A percentile compares a stretch with the other conserved stretches of the same genome.
These are phyloP conservation scores for Chorisops tibialis DNA, from an alignment of 2,888 invertebrate genomes.

Conservation along the genomic window DNA sequence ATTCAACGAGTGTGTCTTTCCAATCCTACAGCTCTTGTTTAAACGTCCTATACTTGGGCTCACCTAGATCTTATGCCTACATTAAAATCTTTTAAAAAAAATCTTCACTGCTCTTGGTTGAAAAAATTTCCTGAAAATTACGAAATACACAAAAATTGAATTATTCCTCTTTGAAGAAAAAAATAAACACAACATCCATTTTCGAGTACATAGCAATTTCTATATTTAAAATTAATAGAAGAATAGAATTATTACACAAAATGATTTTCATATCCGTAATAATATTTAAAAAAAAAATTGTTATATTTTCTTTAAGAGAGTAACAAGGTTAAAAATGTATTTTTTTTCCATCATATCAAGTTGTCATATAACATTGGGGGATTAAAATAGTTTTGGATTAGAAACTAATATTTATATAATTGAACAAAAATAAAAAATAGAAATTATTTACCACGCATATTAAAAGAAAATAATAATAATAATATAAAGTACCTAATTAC, in stretches of 20 bases:
- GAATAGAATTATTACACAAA: not conserved
- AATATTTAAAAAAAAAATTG: not conserved
- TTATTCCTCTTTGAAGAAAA: too few relatives aligned
- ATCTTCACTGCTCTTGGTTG: too few relatives aligned
- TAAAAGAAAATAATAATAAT: not conserved
- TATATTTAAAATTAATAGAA: slow-evolving; percentile 3
- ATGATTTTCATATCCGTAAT: not conserved
- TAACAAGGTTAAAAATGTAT: slow-evolving; percentile 1
- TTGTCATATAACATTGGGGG: slow-evolving; percentile 1
- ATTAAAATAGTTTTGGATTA: not conserved
- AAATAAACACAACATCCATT: too few relatives aligned
- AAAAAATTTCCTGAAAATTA: too few relatives aligned
- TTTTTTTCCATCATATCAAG: not conserved
- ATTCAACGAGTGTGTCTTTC: too few relatives aligned
- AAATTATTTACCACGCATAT: too few relatives aligned
- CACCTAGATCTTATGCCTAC: too few relatives aligned
- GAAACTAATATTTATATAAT: not conserved
- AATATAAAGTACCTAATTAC: not conserved
- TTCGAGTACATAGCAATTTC: too few relatives aligned
- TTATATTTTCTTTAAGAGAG: not conserved
- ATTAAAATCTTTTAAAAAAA: too few relatives aligned
- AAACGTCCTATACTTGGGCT: too few relatives aligned
- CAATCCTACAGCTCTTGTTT: too few relatives aligned
- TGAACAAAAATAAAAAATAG: not conserved
- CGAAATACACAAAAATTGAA: too few relatives aligned